Evolutionary conservation across 2,888 invertebrate species (phyloP), one percentile per base, ranked within the genome.

Genomic region (Marasmarcha lunaedactyla): DNA sequence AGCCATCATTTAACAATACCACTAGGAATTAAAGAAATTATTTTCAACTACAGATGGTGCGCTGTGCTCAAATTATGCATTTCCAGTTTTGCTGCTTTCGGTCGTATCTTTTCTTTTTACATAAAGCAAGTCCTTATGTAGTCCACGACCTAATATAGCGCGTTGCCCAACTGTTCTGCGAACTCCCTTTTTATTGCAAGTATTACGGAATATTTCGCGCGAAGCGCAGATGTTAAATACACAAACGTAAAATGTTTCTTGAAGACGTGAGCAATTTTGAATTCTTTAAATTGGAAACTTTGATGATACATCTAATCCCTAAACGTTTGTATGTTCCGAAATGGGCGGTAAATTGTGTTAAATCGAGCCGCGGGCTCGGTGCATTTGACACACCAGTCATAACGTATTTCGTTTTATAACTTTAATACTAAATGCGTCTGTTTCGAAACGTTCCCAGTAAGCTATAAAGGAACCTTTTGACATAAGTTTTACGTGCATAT

Each of bases 61-160:
- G 50, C 71, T 66, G 73, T 74, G 72, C 68, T 68, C 74, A 66
- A 62, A 63, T 74, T 71, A 65, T 7, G 57, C 63, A 63, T 61
- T 61, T 76, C 81, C 71, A 63, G 79, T 77, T 59, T 48, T 54
- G 55, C 61, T 49, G 66, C 69, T 74, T 76, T 77, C 63, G 69
- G 68, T 68, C 63, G 68, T 69, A 69, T 20, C 20, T 20, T 20
- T 20, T 68, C 64, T 71, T 78, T 71, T 77, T 74, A 57, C 63
- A 45, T 50, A 51, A 43, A 49, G 47, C 50, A 55, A 63, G 54
- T 59, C 51, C 63, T 57, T 59, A 46, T 51, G 59, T 67, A 70
- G 71, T 51, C 51, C 50, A 42, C 42, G 45, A 35, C 40, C 45
- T 5, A 20, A 20, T 20, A 43, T 44, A 40, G 44, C 39, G 41